phyloP scores from a whole-genome alignment of 2,797 vertebrate genomes.

The Syndactyla subalaris region DNA sequence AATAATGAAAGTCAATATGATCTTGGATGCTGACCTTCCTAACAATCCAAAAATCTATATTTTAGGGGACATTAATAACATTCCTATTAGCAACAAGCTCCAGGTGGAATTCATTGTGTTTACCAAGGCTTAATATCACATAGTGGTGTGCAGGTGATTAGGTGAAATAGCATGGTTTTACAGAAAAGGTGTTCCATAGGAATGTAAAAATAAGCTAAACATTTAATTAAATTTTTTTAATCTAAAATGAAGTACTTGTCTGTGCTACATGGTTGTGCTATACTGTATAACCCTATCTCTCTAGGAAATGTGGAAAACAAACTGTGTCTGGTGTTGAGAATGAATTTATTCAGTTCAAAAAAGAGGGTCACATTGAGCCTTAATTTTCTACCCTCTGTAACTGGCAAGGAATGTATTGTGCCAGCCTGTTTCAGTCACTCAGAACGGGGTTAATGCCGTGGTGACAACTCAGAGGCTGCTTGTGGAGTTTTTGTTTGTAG shows the following conservation, averaged over 20 bases:
- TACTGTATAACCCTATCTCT: neutral
- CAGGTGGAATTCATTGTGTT: neutral
- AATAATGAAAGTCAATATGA: neutral
- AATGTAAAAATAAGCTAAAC: neutral
- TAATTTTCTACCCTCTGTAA: neutral
- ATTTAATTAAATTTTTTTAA: neutral
- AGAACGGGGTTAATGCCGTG: neutral
- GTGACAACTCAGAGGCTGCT: neutral
- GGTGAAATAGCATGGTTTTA: neutral
- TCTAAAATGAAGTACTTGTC: neutral
- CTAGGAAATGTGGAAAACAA: neutral
- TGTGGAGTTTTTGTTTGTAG: neutral
- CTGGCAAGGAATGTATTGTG: neutral
- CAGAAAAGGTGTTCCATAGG: neutral
- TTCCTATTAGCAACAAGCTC: neutral
- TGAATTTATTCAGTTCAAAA: neutral
- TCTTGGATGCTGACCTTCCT: neutral
- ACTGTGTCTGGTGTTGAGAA: neutral
- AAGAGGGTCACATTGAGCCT: neutral
- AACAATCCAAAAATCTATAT: conserved; percentile 21
- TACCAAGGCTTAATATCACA: neutral
- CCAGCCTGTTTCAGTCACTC: neutral
- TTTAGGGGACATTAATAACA: neutral
- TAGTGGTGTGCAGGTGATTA: neutral
- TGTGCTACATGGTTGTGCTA: neutral